phyloP scores from a whole-genome alignment of 1,140 invertebrate genomes.

The Trachymyrmex cornetzi region DNA sequence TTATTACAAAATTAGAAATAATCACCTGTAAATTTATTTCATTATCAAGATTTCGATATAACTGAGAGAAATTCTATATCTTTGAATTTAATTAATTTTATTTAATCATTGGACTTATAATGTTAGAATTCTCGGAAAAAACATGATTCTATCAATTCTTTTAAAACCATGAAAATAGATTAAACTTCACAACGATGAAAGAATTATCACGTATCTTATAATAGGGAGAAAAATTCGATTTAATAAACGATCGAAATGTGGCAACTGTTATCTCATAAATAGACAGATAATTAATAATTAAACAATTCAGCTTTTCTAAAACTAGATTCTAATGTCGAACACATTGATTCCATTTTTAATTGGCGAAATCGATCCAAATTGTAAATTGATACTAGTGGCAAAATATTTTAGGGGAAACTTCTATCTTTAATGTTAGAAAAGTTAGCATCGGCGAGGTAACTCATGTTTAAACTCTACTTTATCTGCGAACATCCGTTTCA shows the following conservation, averaged over 20 bases:
- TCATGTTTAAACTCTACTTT: not conserved
- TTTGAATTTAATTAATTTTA: not conserved
- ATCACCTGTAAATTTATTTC: not conserved
- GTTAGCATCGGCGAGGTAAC: not conserved
- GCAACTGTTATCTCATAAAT: not conserved
- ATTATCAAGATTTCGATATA: not conserved
- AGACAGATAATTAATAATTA: slow-evolving; percentile 4
- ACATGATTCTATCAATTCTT: not conserved
- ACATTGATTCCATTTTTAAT: not conserved
- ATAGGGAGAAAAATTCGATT: not conserved
- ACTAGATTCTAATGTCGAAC: not conserved
- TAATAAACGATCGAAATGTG: not conserved
- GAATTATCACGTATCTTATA: not conserved
- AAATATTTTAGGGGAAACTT: not conserved
- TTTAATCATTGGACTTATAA: not conserved
- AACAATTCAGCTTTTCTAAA: not conserved
- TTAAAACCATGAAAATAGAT: not conserved
- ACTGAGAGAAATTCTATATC: not conserved
- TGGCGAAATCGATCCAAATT: not conserved
- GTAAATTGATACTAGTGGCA: not conserved
- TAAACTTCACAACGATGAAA: not conserved
- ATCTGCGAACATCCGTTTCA: slow-evolving; percentile 6
- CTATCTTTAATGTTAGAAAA: not conserved
- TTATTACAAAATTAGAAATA: not conserved
- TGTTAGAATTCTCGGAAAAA: not conserved